Evolutionary conservation across 2,113 vertebrate genomes (phyloP), one percentile per base, ranked within the genome.

Genomic region (Eurystomus gularis): DNA sequence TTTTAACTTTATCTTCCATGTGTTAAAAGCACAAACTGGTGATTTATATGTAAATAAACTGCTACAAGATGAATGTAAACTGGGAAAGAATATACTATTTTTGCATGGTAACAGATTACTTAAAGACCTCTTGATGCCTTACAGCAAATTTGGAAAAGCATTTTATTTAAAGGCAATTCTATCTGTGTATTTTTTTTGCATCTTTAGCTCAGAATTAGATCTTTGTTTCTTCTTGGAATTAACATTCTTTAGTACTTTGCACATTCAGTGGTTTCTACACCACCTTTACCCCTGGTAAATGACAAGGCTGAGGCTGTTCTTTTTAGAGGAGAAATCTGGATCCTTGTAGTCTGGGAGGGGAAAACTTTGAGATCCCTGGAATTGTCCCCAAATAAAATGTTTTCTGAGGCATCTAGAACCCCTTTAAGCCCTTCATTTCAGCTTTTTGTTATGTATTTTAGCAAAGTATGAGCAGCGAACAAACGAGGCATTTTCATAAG

Each of bases 51-150:
- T 97, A 97, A 97, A 97, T 90, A 98, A 97, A 97, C 82, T 85
- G 87, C 66, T 97, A 92, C 79, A 66, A 97, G 89, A 97, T 97
- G 95, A 98, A 98, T 98, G 97, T 98, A 96, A 98, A 97, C 83
- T 90, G 96, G 82, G 94, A 73, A 93, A 96, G 95, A 97, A 96
- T 94, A 96, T 95, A 95, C 96, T 98, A 97, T 97, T 98, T 98
- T 98, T 98, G 97, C 97, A 98, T 98, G 98, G 96, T 96, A 94
- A 92, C 48, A 91, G 86, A 93, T 87, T 92, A 86, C 82, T 96
- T 98, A 94, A 85, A 97, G 97, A 97, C 85, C 86, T 97, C 95
- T 96, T 87, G 96, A 96, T 93, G 97, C 94, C 97, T 98, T 98
- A 97, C 95, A 86, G 97, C 96, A 96, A 93, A 88, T 64, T 46